Evolutionary conservation across 2,113 vertebrate species (phyloP).

Genomic region (Heterotilapia buettikoferi): DNA sequence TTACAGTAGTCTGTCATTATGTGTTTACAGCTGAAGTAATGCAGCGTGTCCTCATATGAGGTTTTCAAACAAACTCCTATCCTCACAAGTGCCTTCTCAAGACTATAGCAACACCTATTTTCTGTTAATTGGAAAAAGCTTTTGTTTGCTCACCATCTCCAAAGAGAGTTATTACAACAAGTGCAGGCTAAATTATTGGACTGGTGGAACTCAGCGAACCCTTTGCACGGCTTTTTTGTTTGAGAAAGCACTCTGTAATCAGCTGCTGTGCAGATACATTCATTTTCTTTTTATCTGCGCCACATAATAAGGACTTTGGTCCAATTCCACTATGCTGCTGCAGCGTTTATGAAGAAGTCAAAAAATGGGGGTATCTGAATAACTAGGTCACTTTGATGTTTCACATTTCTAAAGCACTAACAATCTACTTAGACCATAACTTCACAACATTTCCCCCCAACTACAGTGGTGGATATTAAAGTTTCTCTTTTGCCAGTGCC

Average conservation of each 20-base stretch:
- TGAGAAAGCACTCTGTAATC: conserved; percentile 8
- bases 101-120: background rate
- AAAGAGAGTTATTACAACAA: conserved; percentile 16
- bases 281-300: conserved; percentile 28
- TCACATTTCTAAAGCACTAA: conserved; percentile 48
- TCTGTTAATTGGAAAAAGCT: background rate
- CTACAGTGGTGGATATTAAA: background rate
- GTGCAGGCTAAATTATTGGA: background rate
- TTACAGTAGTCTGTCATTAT: background rate
- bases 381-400: conserved; percentile 68
- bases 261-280: background rate
- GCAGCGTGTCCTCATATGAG: background rate
- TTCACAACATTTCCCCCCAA: conserved; percentile 13
- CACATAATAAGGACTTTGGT: conserved; percentile 35
- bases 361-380: conserved; percentile 1
- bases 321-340: conserved; percentile 23
- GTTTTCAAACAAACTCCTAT: background rate
- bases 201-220: background rate
- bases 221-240: background rate
- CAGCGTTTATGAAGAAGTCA: conserved; percentile 43
- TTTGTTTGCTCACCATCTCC: conserved; percentile 12
- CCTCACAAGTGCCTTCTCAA: background rate
- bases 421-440: conserved; percentile 55
- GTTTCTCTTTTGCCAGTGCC: background rate
- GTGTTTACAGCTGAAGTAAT: background rate